phyloP scores from a whole-genome alignment of 2,113 vertebrate genomes.

The Daphoenositta chrysoptera region DNA sequence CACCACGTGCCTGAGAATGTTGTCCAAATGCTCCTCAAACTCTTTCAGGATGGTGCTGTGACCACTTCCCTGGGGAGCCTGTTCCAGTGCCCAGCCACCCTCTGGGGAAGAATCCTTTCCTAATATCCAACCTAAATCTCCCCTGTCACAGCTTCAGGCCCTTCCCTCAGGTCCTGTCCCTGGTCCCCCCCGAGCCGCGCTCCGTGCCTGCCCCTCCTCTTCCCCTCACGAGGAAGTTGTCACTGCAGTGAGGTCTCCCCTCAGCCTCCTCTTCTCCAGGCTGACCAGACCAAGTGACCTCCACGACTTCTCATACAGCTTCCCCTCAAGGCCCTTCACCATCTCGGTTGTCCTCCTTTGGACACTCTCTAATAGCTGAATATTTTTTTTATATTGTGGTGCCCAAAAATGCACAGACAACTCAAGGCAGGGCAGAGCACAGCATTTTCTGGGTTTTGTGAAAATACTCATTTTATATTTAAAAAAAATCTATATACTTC shows the following conservation, averaged over 20 bases:
- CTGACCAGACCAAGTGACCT: neutral
- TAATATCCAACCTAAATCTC: neutral
- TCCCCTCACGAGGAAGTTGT: rapidly evolving
- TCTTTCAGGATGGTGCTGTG: neutral
- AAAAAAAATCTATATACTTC: neutral
- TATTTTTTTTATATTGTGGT: neutral
- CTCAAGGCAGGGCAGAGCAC: neutral
- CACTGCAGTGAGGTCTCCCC: neutral
- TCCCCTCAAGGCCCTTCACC: neutral
- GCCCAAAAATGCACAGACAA: neutral
- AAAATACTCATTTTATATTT: neutral
- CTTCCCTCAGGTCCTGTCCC: rapidly evolving
- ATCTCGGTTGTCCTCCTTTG: neutral
- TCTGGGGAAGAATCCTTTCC: neutral
- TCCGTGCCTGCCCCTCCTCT: neutral
- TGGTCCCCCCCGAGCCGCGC: neutral
- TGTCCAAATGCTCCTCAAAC: neutral
- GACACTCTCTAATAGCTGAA: neutral
- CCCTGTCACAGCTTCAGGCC: neutral
- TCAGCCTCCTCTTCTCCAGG: neutral
- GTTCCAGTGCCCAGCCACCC: neutral
- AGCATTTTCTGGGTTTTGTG: neutral
- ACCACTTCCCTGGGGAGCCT: neutral
- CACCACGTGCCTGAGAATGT: neutral
- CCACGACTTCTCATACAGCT: rapidly evolving